Conservation (phyloP, 92 coral and sea anemone species). For the Heteractis magnifica region DNA sequence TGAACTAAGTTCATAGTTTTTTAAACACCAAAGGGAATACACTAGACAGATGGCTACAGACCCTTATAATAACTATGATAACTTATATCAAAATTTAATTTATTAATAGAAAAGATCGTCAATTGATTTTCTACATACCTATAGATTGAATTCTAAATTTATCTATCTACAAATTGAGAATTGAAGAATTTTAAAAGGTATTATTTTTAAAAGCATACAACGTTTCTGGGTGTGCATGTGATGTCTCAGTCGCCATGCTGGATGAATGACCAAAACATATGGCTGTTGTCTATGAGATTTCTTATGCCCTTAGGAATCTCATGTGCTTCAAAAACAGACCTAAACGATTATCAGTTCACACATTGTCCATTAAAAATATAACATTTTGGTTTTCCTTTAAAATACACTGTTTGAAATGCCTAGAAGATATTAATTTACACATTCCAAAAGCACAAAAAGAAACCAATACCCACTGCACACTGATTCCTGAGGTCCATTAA, state of each 20-base stretch:
- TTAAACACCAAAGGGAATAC: neutral
- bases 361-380: neutral
- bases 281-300: neutral
- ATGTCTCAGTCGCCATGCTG: neutral
- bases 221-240: neutral
- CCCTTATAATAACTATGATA: too few species aligned
- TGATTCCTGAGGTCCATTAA: too few species aligned
- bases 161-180: neutral
- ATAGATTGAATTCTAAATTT: neutral
- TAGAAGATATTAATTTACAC: too few species aligned
- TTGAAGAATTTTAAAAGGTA: neutral
- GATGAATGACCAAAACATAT: neutral
- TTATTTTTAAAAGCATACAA: neutral
- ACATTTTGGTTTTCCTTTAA: neutral
- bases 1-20: too few species aligned
- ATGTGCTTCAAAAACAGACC: neutral
- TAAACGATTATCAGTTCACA: neutral
- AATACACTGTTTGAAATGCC: too few species aligned
- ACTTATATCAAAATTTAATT: too few species aligned
- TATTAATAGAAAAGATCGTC: too few species aligned
- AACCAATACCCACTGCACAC: too few species aligned
- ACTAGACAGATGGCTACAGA: too few species aligned
- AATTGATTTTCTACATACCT: neutral
- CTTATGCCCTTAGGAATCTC: neutral
- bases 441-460: too few species aligned